Evolutionary conservation across 2,888 invertebrate species (phyloP), one percentile per base, ranked within the genome.

Genomic region (Euzophera pinguis): DNA sequence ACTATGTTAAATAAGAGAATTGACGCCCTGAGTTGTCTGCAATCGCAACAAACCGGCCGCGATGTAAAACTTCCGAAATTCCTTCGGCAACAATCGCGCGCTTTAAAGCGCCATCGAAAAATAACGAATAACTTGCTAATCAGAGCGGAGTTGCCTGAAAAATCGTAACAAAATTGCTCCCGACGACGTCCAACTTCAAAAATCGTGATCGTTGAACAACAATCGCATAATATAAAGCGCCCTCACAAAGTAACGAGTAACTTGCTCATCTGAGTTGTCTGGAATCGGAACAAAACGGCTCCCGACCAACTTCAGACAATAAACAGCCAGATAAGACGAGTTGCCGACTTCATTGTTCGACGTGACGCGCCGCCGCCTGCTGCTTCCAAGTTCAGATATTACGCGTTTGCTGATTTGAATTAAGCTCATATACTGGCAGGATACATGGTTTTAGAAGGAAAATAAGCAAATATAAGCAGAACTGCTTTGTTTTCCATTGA

Each of bases 241-340:
- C 39, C 55, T 55, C 52, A 35, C 61, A 60, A 73, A 73, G 72
- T 73, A 73, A 64, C 72, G 71, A 75, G 67, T 69, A 83, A 87
- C 75, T 88, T 79, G 74, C 73, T 82, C 85, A 81, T 82, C 81
- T 78, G 71, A 78, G 75, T 78, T 77, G 79, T 73, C 75, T 71
- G 76, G 73, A 80, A 81, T 79, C 76, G 81, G 69, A 78, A 85
- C 88, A 84, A 82, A 85, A 81, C 83, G 75, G 71, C 79, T 74
- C 75, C 71, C 71, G 75, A 72, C 76, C 64, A 87, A 86, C 80
- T 85, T 79, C 75, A 78, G 81, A 87, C 88, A 88, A 89, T 89
- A 85, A 84, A 86, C 84, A 81, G 74, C 69, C 69, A 81, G 88
- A 89, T 89, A 89, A 81, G 65, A 73, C 75, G 64, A 65, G 71